Base-by-base conservation (phyloP, 2,888 invertebrate species). In the Branchellion lobata region DNA sequence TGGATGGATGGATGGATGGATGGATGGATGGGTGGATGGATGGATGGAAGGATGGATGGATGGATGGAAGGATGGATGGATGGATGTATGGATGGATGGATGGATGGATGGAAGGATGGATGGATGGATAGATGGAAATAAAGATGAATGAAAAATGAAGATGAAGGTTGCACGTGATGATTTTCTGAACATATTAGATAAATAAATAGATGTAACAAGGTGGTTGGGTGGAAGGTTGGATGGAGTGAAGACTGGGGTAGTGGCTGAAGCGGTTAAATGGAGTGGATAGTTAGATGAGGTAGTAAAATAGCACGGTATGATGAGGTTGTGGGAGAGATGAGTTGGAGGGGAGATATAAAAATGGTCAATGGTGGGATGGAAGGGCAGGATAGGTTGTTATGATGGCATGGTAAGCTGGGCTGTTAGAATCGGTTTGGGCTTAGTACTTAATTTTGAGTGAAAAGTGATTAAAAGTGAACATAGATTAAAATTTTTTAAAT, bases 201-300 rank as follows among this genome's bases (percentile, higher is more conserved):
- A n/a, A n/a, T n/a, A n/a, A n/a, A n/a, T n/a, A n/a, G n/a, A n/a
- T n/a, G n/a, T n/a, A n/a, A n/a, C n/a, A n/a, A n/a, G n/a, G n/a
- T n/a, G n/a, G n/a, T n/a, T 51, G 51, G 51, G 14, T 51, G 51
- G 21, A 18, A 18, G 21, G 51, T 51, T 51, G 21, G 51, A 18
- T 51, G 51, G 21, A 18, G 51, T 11, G 51, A 18, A 18, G 51
- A 18, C 21, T 51, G 51, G 29, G 65, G 5, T 27, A n/a, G 65
- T 65, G 3, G 65, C 5, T 65, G 65, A 65, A 29, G 65, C 8
- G 24, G 65, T 65, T 27, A 65, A 27, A 65, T n/a, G 65, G 65
- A 29, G 65, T 5, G n/a, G 5, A n/a, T 65, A n/a, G 65, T n/a
- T 65, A n/a, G 8, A 27, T 11, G n/a, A n/a, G 24, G 65, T n/a